Conservation (phyloP, 2,888 invertebrate genomes). For the Caenorhabditis zanzibari region DNA sequence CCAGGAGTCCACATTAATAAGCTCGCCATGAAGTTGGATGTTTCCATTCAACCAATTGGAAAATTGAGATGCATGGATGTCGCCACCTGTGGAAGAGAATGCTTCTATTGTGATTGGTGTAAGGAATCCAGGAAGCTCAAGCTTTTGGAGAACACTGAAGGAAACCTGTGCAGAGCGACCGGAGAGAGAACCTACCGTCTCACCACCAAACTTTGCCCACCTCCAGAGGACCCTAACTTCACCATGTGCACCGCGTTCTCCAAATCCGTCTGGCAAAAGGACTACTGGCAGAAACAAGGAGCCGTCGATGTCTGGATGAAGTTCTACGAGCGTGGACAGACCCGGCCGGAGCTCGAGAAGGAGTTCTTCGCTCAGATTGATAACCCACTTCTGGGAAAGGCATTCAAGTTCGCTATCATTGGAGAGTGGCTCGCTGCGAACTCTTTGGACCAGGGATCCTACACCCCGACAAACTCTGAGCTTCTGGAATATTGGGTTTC, state of each 20-base stretch:
- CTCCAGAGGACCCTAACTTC: constrained; percentile 82
- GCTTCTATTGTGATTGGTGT: constrained; percentile 83
- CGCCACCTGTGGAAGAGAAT: constrained; percentile 82
- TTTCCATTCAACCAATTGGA: constrained; percentile 83
- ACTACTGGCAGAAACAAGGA: constrained; percentile 83
- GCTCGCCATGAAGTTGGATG: constrained; percentile 82
- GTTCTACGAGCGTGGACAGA: constrained; percentile 81
- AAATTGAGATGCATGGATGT: constrained; percentile 83
- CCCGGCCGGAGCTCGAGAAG: constrained; percentile 80
- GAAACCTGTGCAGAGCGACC: constrained; percentile 81
- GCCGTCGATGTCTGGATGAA: constrained; percentile 83
- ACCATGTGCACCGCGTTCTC: constrained; percentile 83
- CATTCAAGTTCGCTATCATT: constrained; percentile 83
- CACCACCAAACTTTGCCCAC: constrained; percentile 79
- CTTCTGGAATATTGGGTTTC: constrained; percentile 83
- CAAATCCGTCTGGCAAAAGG: constrained; percentile 83
- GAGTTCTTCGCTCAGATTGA: constrained; percentile 83
- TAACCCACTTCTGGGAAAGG: constrained; percentile 82
- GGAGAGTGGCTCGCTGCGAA: constrained; percentile 83
- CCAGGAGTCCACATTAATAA: constrained; percentile 83
- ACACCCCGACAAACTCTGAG: constrained; percentile 83
- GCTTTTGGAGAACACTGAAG: constrained; percentile 82
- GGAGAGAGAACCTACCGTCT: constrained; percentile 81
- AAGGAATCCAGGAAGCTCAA: constrained; percentile 80
- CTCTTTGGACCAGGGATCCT: constrained; percentile 82